Evolutionary conservation across 2,797 vertebrate genomes (phyloP).

Genomic region (Corythornis leucogaster): DNA sequence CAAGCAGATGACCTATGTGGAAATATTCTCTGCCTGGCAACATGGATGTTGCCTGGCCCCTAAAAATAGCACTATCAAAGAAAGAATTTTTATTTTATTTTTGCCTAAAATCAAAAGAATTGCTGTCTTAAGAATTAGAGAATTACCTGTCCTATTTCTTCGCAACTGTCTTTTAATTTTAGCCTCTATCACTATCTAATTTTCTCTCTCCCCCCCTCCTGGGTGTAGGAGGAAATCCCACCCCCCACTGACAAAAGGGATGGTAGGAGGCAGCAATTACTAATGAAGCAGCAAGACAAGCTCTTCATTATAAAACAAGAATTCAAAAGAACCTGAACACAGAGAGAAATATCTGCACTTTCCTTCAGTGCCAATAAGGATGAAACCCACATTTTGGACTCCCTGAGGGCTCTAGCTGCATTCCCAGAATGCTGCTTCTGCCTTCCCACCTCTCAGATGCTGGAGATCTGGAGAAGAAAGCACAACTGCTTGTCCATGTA

Average conservation of each 20-base stretch:
- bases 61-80: neutral
- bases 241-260: slow-evolving; percentile 12
- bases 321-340: neutral
- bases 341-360: neutral
- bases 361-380: neutral
- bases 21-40: neutral
- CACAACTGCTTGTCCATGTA: neutral
- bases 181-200: neutral
- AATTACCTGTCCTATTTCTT: neutral
- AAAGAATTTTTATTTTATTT: neutral
- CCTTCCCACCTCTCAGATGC: neutral
- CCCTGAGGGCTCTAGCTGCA: neutral
- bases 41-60: accelerated
- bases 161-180: slow-evolving; percentile 23
- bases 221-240: slow-evolving; percentile 26
- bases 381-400: neutral
- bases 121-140: neutral
- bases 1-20: neutral
- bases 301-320: slow-evolving; percentile 9
- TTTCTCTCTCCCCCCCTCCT: neutral
- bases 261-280: slow-evolving; percentile 35
- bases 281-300: slow-evolving; percentile 31
- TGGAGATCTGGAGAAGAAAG: neutral
- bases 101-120: neutral
- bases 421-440: neutral